These are phyloP conservation scores for Cyrtodaria siliqua DNA, from an alignment of 2,888 invertebrate species.

Conservation along the genomic window DNA sequence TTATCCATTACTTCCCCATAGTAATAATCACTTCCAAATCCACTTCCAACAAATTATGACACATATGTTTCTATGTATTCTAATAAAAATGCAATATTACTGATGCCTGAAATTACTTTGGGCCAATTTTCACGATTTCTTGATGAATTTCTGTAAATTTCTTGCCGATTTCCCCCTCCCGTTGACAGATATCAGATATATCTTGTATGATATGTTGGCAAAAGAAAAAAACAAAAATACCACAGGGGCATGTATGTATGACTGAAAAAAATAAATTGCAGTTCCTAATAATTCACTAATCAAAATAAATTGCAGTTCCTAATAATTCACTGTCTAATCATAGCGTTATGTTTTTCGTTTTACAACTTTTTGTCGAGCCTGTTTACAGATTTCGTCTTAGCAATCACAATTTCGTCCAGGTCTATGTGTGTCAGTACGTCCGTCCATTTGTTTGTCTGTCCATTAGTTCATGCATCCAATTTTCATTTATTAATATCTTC, in stretches of 20 bases:
- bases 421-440: too few relatives aligned
- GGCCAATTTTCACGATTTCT: conserved; percentile 60
- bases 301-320: too few relatives aligned
- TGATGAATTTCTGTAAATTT: conserved; percentile 59
- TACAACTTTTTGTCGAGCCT: too few relatives aligned
- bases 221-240: background rate
- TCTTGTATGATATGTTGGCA: conserved; percentile 32
- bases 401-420: too few relatives aligned
- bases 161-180: conserved; percentile 32
- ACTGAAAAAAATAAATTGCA: too few relatives aligned
- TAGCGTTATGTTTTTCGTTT: too few relatives aligned
- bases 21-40: conserved; percentile 13
- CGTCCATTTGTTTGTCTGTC: too few relatives aligned
- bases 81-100: conserved; percentile 57
- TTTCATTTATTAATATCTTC: too few relatives aligned
- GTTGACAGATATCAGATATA: conserved; percentile 54
- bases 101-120: conserved; percentile 66
- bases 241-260: conserved; percentile 11
- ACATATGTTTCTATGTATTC: conserved; percentile 42
- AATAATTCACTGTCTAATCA: too few relatives aligned
- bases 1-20: conserved; percentile 5
- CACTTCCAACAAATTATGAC: conserved; percentile 38
- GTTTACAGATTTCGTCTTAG: too few relatives aligned
- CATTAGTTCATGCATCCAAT: too few relatives aligned
- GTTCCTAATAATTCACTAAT: too few relatives aligned